Conservation (phyloP, 2,888 invertebrate genomes). For the Ornithoptera priamus region DNA sequence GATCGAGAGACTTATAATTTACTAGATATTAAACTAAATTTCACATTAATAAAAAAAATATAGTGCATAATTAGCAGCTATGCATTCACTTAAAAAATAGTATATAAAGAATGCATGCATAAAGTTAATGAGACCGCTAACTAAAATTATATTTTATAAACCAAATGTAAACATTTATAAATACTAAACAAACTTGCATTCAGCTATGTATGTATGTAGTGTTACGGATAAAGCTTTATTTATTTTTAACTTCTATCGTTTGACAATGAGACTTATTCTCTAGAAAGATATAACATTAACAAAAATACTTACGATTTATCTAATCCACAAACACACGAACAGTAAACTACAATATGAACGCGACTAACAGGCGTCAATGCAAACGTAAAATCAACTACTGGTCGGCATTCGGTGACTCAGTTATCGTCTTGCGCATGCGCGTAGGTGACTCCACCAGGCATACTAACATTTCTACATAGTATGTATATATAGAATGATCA, state of each 20-base stretch:
- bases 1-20: too few relatives aligned
- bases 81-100: too few relatives aligned
- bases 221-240: background rate
- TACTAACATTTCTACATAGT: slow-evolving; percentile 7
- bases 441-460: slow-evolving; percentile 31
- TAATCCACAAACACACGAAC: slow-evolving; percentile 18
- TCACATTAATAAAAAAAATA: too few relatives aligned
- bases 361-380: slow-evolving; percentile 47
- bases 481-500: slow-evolving; percentile 7
- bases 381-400: slow-evolving; percentile 37
- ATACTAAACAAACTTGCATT: background rate
- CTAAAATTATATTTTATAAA: too few relatives aligned
- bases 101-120: too few relatives aligned
- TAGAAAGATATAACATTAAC: background rate
- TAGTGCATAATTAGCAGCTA: too few relatives aligned
- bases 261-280: background rate
- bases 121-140: too few relatives aligned
- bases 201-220: background rate
- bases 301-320: slow-evolving; percentile 32
- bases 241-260: background rate
- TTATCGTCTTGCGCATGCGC: slow-evolving; percentile 46
- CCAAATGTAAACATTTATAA: background rate
- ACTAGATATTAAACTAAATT: too few relatives aligned
- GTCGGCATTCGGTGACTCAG: slow-evolving; percentile 41
- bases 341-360: slow-evolving; percentile 16